A percentile compares a stretch with the other conserved stretches of the same genome.
Evolutionary conservation across 2,888 invertebrate genomes (phyloP).

Genomic region (Poecilobothrus nobilitatus): DNA sequence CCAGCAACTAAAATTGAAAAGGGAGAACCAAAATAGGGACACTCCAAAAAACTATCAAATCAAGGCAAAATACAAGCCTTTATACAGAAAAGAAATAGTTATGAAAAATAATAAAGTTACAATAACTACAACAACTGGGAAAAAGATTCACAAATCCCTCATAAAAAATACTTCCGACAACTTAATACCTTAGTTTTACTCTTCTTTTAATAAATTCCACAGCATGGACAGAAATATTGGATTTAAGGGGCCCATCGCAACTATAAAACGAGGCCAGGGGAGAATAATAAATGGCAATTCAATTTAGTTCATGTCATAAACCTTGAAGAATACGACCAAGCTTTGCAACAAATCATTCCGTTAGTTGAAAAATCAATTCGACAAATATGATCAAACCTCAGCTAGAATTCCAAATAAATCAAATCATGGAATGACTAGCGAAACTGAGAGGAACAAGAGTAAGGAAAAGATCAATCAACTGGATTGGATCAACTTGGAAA

Average conservation of each 20-base stretch:
- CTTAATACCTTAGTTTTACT: not conserved
- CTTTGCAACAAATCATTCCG: not conserved
- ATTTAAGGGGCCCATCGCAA: not conserved
- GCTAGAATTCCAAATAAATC: not conserved
- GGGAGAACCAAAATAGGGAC: conserved; percentile 18
- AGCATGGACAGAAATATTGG: not conserved
- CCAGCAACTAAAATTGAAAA: conserved; percentile 19
- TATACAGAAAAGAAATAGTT: too few relatives aligned
- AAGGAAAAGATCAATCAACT: too few relatives aligned
- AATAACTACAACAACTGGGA: too few relatives aligned
- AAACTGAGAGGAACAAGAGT: too few relatives aligned
- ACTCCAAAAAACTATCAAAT: conserved; percentile 17
- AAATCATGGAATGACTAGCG: conserved; percentile 1
- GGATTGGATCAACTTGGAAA: too few relatives aligned
- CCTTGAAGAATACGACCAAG: too few relatives aligned
- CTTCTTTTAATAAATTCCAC: not conserved
- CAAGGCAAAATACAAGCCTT: conserved; percentile 13
- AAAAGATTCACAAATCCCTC: too few relatives aligned
- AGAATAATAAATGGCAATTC: too few relatives aligned
- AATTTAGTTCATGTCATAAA: too few relatives aligned
- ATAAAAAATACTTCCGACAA: not conserved
- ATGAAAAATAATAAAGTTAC: too few relatives aligned
- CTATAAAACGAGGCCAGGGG: too few relatives aligned
- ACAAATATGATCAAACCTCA: not conserved
- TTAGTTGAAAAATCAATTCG: not conserved